Evolutionary conservation across 1,140 invertebrate species (phyloP).

Genomic region (Bombus difficillimus): DNA sequence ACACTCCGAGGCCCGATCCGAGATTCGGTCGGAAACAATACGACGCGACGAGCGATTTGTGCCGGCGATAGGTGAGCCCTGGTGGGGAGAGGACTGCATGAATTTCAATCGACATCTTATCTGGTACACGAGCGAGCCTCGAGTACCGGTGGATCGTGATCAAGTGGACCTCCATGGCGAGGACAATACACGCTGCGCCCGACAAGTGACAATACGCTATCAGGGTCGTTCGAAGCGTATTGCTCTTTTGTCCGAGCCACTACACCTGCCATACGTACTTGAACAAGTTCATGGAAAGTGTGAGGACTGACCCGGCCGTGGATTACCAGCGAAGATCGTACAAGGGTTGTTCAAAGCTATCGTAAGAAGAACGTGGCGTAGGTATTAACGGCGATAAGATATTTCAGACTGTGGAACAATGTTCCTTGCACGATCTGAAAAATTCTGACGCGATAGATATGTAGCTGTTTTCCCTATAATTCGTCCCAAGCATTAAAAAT

Average conservation of each 20-base stretch:
- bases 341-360: conserved; percentile 37
- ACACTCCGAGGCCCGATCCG: conserved; percentile 36
- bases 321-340: conserved; percentile 45
- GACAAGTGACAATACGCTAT: conserved; percentile 81
- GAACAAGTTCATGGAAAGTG: conserved; percentile 71
- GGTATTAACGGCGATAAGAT: conserved; percentile 30
- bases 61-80: conserved; percentile 48
- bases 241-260: conserved; percentile 78
- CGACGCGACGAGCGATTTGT: conserved; percentile 51
- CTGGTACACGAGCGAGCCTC: conserved; percentile 66
- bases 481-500: too few species aligned
- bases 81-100: conserved; percentile 70
- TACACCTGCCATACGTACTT: conserved; percentile 67
- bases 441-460: neutral
- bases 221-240: conserved; percentile 76
- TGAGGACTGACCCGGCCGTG: conserved; percentile 69
- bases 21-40: conserved; percentile 60
- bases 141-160: conserved; percentile 77
- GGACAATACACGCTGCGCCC: conserved; percentile 79
- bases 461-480: neutral
- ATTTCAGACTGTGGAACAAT: neutral
- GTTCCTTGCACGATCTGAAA: neutral
- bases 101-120: conserved; percentile 82
- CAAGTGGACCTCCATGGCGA: conserved; percentile 81
- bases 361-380: conserved; percentile 1